Percentiles rank a stretch among this genome's conserved stretches.
Conservation (phyloP, 1,140 invertebrate species). For the Schmidtea mediterranea region DNA sequence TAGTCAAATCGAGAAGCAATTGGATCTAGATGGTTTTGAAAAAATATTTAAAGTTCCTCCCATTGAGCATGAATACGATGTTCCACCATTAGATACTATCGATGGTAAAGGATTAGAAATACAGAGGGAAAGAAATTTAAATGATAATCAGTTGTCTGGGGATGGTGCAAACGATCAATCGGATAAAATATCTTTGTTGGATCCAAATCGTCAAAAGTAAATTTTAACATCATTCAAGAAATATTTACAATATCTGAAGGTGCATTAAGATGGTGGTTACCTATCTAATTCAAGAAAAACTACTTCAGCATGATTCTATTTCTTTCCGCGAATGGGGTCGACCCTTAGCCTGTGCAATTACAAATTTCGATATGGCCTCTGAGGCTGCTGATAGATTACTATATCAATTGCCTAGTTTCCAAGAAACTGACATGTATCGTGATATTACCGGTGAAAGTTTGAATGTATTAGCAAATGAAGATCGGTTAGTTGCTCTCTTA, state of each 20-base stretch:
- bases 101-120: too few species aligned
- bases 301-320: too few species aligned
- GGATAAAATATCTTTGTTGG: slow-evolving; percentile 61
- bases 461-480: slow-evolving; percentile 68
- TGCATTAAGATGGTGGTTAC: too few species aligned
- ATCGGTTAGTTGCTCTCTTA: slow-evolving; percentile 37
- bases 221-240: slow-evolving; percentile 32
- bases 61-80: too few species aligned
- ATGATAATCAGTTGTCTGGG: too few species aligned
- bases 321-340: too few species aligned
- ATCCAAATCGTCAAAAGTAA: slow-evolving; percentile 78
- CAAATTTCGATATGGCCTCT: neutral
- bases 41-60: slow-evolving; percentile 53
- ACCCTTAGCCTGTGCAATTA: neutral
- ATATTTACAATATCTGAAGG: too few species aligned
- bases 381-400: slow-evolving; percentile 2
- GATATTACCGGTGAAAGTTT: slow-evolving; percentile 54
- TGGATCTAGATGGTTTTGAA: slow-evolving; percentile 78
- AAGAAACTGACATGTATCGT: slow-evolving; percentile 52
- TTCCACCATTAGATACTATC: too few species aligned
- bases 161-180: slow-evolving; percentile 28
- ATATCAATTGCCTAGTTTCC: neutral
- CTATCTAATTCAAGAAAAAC: too few species aligned
- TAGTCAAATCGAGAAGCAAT: slow-evolving; percentile 51
- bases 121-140: too few species aligned